Percentiles rank a stretch among this genome's conserved stretches.
Evolutionary conservation across 2,113 vertebrate species (phyloP).

Genomic region (Vireo altiloquus): DNA sequence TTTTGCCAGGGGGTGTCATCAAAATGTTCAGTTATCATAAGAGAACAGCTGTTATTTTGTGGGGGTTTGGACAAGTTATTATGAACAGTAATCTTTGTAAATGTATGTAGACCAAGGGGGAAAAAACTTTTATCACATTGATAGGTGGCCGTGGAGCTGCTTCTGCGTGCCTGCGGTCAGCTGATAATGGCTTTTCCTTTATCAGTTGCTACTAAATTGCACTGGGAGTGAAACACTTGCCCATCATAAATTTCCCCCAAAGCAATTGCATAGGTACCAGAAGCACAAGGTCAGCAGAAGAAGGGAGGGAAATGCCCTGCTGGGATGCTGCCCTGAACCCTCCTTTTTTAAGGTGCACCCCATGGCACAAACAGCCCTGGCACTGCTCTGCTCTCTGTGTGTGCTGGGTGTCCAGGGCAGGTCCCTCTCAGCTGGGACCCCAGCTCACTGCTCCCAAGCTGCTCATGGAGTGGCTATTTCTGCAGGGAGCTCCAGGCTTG

Average conservation of each 20-base stretch:
- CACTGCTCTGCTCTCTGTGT: background rate
- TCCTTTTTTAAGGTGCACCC: background rate
- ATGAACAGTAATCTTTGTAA: background rate
- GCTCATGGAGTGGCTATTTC: background rate
- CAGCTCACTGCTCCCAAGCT: fast-evolving
- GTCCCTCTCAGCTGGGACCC: background rate
- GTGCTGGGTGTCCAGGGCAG: fast-evolving
- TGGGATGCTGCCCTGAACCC: background rate
- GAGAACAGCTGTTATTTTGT: background rate
- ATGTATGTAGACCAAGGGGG: background rate
- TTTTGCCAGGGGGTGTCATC: background rate
- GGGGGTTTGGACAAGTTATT: background rate
- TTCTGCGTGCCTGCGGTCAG: fast-evolving
- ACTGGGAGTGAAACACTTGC: background rate
- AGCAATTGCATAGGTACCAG: fast-evolving
- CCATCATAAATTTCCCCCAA: background rate
- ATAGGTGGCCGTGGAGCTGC: fast-evolving
- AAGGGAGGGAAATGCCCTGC: background rate
- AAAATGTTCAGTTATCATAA: background rate
- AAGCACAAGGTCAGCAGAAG: background rate
- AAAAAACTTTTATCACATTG: background rate
- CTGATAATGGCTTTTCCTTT: background rate
- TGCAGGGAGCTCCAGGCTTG: background rate
- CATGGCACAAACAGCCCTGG: background rate
- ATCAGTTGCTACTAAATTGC: background rate